Conservation (phyloP, 1,140 invertebrate species). For the Antheraea pernyi region DNA sequence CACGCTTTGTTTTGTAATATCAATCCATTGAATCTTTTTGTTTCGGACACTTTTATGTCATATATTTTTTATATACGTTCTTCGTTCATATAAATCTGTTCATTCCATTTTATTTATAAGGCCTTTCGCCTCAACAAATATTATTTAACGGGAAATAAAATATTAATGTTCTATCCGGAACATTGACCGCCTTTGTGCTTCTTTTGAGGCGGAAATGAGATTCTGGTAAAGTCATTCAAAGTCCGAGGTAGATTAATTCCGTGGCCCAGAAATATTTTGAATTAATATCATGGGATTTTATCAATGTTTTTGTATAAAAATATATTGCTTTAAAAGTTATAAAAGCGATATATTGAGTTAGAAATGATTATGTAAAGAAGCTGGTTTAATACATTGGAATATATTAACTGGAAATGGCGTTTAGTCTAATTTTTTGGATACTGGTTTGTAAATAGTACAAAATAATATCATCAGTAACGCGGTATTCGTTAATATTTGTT, state of each 20-base stretch:
- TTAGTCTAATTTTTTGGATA: no score
- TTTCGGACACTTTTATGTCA: neutral
- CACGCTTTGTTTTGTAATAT: neutral
- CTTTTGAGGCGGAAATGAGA: slow-evolving; percentile 9
- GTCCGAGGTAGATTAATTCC: neutral
- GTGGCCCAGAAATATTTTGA: neutral
- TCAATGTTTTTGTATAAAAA: no score
- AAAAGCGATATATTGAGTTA: no score
- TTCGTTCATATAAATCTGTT: neutral
- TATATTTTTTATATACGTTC: neutral
- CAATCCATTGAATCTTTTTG: neutral
- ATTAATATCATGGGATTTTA: neutral
- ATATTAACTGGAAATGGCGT: no score
- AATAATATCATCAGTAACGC: no score
- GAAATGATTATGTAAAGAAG: no score
- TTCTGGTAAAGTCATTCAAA: slow-evolving; percentile 1
- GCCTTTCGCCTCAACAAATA: neutral
- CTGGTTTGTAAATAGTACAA: no score
- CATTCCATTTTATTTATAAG: neutral
- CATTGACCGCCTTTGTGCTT: slow-evolving; percentile 8
- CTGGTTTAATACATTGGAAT: no score
- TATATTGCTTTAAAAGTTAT: no score
- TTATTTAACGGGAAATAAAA: slow-evolving; percentile 10
- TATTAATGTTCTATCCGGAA: slow-evolving; percentile 1
- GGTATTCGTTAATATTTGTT: no score